Evolutionary conservation across 1,140 invertebrate genomes (phyloP).

Genomic region (Dufourea novaeangliae): DNA sequence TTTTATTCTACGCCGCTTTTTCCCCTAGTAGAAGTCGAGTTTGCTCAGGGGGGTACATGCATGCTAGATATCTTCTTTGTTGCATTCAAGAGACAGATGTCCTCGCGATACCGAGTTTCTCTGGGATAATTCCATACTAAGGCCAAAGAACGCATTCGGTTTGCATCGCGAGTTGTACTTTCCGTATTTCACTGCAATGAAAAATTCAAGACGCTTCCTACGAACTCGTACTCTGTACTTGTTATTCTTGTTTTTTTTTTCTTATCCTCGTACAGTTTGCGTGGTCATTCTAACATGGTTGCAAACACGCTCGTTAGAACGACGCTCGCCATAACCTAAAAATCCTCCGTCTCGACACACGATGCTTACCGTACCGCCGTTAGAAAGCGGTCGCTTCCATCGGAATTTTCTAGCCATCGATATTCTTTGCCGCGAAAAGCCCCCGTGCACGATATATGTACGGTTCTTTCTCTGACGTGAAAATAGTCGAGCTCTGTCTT

Average conservation of each 20-base stretch:
- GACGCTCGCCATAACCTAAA: slow-evolving; percentile 21
- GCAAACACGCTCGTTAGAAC: background rate
- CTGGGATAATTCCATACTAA: slow-evolving; percentile 27
- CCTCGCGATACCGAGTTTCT: slow-evolving; percentile 12
- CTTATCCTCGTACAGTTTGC: background rate
- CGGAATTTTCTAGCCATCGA: background rate
- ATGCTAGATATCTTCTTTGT: background rate
- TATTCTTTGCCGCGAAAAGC: background rate
- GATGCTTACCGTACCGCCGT: too few species aligned
- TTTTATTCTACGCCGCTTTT: too few species aligned
- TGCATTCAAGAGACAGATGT: slow-evolving; percentile 14
- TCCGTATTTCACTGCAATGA: background rate
- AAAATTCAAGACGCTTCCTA: background rate
- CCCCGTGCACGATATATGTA: background rate
- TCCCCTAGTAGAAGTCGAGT: too few species aligned
- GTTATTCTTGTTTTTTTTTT: background rate
- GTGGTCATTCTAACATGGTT: background rate
- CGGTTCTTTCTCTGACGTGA: background rate
- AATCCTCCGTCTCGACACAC: background rate
- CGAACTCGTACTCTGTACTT: background rate
- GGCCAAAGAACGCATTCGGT: slow-evolving; percentile 8
- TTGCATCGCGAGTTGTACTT: background rate
- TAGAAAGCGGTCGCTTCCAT: background rate
- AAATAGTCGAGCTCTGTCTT: slow-evolving; percentile 11
- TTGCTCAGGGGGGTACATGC: background rate